Conservation (phyloP, 1,140 invertebrate species). For the Calephelis nemesis region DNA sequence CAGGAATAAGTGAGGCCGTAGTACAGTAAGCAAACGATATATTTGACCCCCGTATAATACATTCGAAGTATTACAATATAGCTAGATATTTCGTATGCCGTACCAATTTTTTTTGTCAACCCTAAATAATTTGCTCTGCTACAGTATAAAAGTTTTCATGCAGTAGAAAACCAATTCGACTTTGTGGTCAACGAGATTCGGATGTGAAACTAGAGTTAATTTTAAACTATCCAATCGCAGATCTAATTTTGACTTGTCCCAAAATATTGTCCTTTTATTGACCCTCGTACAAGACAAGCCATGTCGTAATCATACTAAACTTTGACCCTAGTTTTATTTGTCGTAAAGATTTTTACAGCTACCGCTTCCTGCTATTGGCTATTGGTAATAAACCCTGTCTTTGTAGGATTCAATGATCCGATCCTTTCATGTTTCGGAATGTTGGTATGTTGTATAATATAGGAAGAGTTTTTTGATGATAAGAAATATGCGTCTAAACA, state of each 20-base stretch:
- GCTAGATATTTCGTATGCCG: too few relatives aligned
- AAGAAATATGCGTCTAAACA: too few relatives aligned
- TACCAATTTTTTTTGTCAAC: too few relatives aligned
- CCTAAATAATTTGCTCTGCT: too few relatives aligned
- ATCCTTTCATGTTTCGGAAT: neutral
- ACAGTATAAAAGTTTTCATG: too few relatives aligned
- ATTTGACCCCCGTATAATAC: too few relatives aligned
- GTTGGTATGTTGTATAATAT: neutral
- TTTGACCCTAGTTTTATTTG: slow-evolving; percentile 57
- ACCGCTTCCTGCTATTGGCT: slow-evolving; percentile 43
- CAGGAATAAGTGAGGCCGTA: too few relatives aligned
- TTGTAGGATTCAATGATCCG: slow-evolving; percentile 39
- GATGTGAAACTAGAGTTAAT: neutral
- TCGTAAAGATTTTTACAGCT: slow-evolving; percentile 63
- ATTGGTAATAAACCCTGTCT: slow-evolving; percentile 47
- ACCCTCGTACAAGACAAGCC: slow-evolving; percentile 22
- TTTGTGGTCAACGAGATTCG: too few relatives aligned
- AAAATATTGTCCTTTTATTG: slow-evolving; percentile 33
- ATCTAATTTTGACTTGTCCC: neutral
- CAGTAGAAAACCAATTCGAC: too few relatives aligned
- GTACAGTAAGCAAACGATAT: too few relatives aligned
- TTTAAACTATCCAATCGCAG: neutral
- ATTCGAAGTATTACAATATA: too few relatives aligned
- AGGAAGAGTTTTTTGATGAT: too few relatives aligned
- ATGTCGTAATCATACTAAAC: slow-evolving; percentile 57